Base-by-base conservation (phyloP, 2,797 vertebrate species). In the Manis pentadactyla region DNA sequence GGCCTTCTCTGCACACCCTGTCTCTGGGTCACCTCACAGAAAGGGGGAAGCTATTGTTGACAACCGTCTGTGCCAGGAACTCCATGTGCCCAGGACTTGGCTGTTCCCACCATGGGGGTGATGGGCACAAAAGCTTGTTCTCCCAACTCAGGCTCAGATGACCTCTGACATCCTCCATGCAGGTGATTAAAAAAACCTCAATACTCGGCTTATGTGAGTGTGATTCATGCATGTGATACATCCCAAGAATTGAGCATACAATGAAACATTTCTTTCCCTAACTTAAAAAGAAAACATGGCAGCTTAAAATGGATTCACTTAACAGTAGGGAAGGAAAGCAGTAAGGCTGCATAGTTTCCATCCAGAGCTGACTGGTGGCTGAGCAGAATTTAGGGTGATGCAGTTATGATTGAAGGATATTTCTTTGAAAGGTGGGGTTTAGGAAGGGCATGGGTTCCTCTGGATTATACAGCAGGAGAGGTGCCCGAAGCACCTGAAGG, bases 271-370 rank as follows among this genome's bases (percentile, higher is more conserved):
- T 97, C 85, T 97, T 97, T 68, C 61, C 18, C 15, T 64, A 53
- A 87, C 5, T 78, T 88, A 14, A 13, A 89, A 74, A 75, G 66
- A 86, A 81, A 71, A 49, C 89, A 79, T 23, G 39, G 39, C 83
- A 87, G 49, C 39, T 97, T 92, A 87, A 89, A 73, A 51, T 75
- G 85, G 69, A 95, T 96, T 93, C 94, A 69, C 71, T 93, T 71
- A 75, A 69, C 53, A 81, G 64, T 7, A 55, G 63, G 39, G 57
- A 93, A 59, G 31, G 55, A 69, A 79, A 55, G 17, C 21, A 59
- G 29, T 2, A 55, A 49, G 74, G 69, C 19, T 55, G 25, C 29
- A 25, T 4, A 53, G 64, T 92, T 93, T 94, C 81, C 59, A 34
- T 27, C 34, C 3, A 8, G 68, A 27, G 18, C 51, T 25, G 59